A percentile compares a stretch with the other conserved stretches of the same genome.
phyloP scores from a whole-genome alignment of 1,140 invertebrate genomes.

The Orussus abietinus region DNA sequence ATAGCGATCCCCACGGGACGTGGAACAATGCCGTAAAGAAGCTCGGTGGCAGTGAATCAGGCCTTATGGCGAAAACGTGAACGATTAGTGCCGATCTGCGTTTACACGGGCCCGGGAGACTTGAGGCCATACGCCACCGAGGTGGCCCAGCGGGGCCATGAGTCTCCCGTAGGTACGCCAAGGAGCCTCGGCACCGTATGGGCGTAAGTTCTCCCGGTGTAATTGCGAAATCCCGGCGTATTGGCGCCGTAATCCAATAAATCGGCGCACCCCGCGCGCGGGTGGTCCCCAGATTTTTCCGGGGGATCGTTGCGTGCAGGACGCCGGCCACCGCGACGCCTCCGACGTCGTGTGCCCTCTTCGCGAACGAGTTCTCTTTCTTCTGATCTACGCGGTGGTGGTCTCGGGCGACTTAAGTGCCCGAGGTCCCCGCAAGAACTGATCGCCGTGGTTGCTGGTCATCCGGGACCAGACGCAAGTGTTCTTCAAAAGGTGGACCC shows the following conservation, averaged over 20 bases:
- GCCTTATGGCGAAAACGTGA: slow-evolving; percentile 52
- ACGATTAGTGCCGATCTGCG: slow-evolving; percentile 49
- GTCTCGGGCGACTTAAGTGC: too few species aligned
- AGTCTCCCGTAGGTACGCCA: background rate
- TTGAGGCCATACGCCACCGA: slow-evolving; percentile 17
- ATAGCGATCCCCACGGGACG: slow-evolving; percentile 42
- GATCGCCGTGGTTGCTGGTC: too few species aligned
- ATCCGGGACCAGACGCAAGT: too few species aligned
- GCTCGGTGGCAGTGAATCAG: slow-evolving; percentile 36
- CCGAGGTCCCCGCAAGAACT: too few species aligned
- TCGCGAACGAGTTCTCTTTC: too few species aligned
- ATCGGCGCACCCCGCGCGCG: slow-evolving; percentile 22
- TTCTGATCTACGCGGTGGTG: too few species aligned
- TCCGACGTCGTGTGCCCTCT: too few species aligned
- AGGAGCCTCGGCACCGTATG: slow-evolving; percentile 1
- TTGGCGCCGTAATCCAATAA: slow-evolving; percentile 32
- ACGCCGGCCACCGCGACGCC: too few species aligned
- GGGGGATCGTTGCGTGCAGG: too few species aligned
- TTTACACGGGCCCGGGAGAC: slow-evolving; percentile 32
- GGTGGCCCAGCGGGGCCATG: slow-evolving; percentile 18
- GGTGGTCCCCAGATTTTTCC: slow-evolving; percentile 32
- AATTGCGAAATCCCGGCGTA: slow-evolving; percentile 31
- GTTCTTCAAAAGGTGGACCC: too few species aligned
- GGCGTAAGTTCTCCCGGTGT: slow-evolving; percentile 18
- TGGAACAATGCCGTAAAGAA: slow-evolving; percentile 49